Base-by-base conservation (phyloP, 1,140 invertebrate species). In the Macrobrachium rosenbergii region DNA sequence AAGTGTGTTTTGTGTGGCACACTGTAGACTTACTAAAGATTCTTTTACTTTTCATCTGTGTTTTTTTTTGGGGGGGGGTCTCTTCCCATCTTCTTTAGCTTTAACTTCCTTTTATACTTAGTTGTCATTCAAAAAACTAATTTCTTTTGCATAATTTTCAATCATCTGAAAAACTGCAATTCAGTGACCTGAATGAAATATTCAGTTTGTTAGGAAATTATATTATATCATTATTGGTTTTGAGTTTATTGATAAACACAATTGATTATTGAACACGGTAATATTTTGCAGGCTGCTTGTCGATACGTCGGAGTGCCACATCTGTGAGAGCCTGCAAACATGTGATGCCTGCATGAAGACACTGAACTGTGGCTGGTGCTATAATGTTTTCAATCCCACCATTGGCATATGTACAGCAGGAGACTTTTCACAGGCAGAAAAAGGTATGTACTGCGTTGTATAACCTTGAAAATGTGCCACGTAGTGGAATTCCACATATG, bases 291-390 rank as follows among this genome's bases (percentile, higher is more conserved):
- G 75, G 28, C 28, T 84, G n/a, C 12, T 43, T 21, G 2, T 87
- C 0, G 60, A 62, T 23, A 52, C 76, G 11, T 90, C 94, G 95
- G 84, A 90, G 89, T 99, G 97, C 91, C 95, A 96, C 90, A 95
- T 96, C 23, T 98, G 98, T 91, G 93, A 94, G 16, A 92, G 94
- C 5, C 95, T 96, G 90, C 93, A 92, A 0, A 96, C 96, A 80
- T 99, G 97, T 91, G 94, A 95, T 0, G 93, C 94, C 0, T 99
- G 98, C 91, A 91, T 98, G 58, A 93, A 94, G 16, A 95, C 95
- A 0, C 93, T 98, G 72, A 95, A 96, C 79, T 99, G 98, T 92
- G 98, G 98, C 11, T 99, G 98, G 98, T 99, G 97, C 92, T 96
- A 97, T 90, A 96, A 96, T 89, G 92, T 94, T 7, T 94, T 95